Evolutionary conservation across 2,113 vertebrate genomes (phyloP).

Genomic region (Elanoides forficatus): DNA sequence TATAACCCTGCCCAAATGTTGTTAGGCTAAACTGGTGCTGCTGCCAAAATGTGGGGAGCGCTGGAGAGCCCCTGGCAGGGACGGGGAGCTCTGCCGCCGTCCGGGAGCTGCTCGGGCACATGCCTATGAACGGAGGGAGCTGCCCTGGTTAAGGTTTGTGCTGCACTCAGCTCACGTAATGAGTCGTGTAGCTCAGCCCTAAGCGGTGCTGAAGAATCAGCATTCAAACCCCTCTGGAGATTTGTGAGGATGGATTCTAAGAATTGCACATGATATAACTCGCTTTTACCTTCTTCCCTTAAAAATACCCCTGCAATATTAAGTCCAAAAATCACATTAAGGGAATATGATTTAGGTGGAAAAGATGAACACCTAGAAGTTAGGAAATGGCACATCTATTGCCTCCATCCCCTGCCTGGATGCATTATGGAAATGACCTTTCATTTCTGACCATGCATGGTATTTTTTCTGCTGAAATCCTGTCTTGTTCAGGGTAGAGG

Average conservation of each 20-base stretch:
- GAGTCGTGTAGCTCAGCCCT: background rate
- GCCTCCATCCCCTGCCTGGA: background rate
- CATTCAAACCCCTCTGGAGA: background rate
- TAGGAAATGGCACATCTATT: background rate
- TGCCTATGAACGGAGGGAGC: background rate
- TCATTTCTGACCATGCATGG: background rate
- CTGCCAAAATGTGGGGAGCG: background rate
- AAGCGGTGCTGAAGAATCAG: background rate
- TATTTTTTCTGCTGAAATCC: background rate
- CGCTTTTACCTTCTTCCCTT: background rate
- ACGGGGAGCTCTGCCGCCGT: fast-evolving
- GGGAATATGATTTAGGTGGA: background rate
- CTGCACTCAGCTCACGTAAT: background rate
- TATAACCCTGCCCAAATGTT: background rate
- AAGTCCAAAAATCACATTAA: background rate
- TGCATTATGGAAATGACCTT: background rate
- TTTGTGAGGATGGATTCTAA: background rate
- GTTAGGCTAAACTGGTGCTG: background rate
- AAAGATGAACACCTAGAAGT: background rate
- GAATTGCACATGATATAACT: background rate
- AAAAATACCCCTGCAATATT: background rate
- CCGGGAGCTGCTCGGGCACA: background rate
- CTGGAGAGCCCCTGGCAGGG: background rate
- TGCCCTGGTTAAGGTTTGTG: background rate
- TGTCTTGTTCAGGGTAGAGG: background rate